Conservation (phyloP, 2,888 invertebrate genomes). For the Hirtodrosophila trivittata region DNA sequence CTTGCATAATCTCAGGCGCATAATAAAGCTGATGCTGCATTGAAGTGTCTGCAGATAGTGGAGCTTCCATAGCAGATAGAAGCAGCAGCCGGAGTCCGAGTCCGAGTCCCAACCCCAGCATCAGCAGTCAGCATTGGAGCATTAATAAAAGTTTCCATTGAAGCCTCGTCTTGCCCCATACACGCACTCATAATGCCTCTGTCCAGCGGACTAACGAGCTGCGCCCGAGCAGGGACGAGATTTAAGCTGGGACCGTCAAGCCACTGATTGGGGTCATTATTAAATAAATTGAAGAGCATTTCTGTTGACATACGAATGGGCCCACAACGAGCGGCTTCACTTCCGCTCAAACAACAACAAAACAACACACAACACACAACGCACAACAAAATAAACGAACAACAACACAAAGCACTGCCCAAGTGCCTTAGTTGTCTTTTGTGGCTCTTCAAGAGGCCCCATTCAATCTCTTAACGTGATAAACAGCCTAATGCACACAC, state of each 20-base stretch:
- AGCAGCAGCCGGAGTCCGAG: background rate
- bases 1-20: constrained; percentile 71
- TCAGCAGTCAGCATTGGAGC: constrained; percentile 38
- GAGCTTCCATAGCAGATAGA: background rate
- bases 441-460: constrained; percentile 41
- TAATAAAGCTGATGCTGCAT: constrained; percentile 62
- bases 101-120: background rate
- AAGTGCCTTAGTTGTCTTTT: constrained; percentile 60
- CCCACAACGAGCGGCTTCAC: constrained; percentile 20
- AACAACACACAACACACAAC: constrained; percentile 1
- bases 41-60: constrained; percentile 4
- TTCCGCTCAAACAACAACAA: constrained; percentile 1
- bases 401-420: constrained; percentile 33
- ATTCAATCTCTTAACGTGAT: constrained; percentile 73
- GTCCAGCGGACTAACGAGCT: constrained; percentile 10
- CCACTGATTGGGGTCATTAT: constrained; percentile 65
- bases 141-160: constrained; percentile 55
- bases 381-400: background rate
- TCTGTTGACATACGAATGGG: constrained; percentile 53
- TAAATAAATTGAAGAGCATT: constrained; percentile 65
- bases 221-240: constrained; percentile 18
- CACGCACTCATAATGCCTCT: no score
- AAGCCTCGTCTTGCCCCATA: constrained; percentile 31
- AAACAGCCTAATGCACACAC: constrained; percentile 65
- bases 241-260: constrained; percentile 44